Conservation (phyloP, 2,113 vertebrate species). For the Oncorhynchus clarkii region DNA sequence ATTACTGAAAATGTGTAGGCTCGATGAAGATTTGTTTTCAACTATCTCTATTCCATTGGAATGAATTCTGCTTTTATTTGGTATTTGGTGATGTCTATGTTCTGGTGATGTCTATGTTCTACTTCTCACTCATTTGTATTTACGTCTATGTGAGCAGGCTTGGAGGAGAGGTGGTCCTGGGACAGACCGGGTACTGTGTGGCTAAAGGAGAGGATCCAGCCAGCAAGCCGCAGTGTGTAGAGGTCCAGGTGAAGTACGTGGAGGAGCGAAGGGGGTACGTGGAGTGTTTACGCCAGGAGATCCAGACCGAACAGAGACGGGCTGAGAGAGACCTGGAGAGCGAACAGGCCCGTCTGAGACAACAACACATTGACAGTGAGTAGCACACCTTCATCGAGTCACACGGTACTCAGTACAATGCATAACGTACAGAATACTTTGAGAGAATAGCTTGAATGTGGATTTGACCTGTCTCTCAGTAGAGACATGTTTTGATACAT, state of each 20-base stretch:
- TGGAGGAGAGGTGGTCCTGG: constrained; percentile 37
- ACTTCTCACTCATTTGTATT: not conserved
- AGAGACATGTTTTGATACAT: not conserved
- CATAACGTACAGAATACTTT: not conserved
- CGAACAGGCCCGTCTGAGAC: constrained; percentile 75
- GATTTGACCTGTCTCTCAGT: not conserved
- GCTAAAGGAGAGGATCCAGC: constrained; percentile 49
- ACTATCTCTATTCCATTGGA: not conserved
- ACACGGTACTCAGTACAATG: not conserved
- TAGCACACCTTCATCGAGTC: constrained; percentile 3
- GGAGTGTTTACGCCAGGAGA: constrained; percentile 80
- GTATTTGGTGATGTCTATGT: not conserved
- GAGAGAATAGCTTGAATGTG: not conserved
- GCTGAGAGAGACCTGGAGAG: constrained; percentile 80
- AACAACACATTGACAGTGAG: constrained; percentile 82
- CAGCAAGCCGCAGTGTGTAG: constrained; percentile 60
- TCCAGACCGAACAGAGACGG: constrained; percentile 77
- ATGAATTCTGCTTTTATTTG: not conserved
- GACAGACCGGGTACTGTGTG: constrained; percentile 40
- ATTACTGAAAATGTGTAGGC: not conserved
- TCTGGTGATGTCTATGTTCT: no score
- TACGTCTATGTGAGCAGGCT: constrained; percentile 31
- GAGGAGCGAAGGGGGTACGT: constrained; percentile 76
- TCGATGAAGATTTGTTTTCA: not conserved
- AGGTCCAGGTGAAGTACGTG: constrained; percentile 73